Evolutionary conservation across 2,797 vertebrate genomes (phyloP).

Genomic region (Novumbra hubbsi): DNA sequence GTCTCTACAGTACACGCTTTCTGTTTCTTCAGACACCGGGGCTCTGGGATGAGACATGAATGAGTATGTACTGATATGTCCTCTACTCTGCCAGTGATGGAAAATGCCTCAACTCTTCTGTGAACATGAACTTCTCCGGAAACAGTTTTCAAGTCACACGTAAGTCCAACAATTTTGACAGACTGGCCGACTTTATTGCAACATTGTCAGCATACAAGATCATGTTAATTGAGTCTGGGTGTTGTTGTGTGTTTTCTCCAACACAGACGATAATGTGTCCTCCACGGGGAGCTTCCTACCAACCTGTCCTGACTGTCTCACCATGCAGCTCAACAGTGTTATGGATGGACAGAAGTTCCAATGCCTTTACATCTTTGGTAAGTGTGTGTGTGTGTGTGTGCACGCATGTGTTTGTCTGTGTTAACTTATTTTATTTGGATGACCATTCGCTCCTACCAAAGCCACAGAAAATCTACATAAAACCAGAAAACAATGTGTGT

Average conservation of each 20-base stretch:
- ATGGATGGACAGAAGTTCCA: not conserved
- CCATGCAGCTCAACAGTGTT: not conserved
- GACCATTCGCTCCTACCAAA: no score
- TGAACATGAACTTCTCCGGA: conserved; percentile 3
- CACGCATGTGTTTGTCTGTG: not conserved
- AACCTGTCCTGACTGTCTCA: not conserved
- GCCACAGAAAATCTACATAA: no score
- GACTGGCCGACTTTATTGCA: not conserved
- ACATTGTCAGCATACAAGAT: not conserved
- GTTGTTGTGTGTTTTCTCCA: not conserved
- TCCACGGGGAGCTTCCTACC: not conserved
- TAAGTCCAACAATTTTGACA: conserved; percentile 3
- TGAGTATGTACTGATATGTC: no score
- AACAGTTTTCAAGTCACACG: not conserved
- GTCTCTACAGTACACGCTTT: not conserved
- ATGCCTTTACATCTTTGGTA: not conserved
- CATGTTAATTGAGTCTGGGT: not conserved
- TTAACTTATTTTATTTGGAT: no score
- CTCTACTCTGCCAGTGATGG: not conserved
- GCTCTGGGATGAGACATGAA: not conserved
- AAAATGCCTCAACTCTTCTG: not conserved
- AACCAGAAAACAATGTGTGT: no score
- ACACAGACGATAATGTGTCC: not conserved
- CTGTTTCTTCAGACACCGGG: not conserved
- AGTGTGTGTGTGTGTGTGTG: not conserved